Evolutionary conservation across 1,140 invertebrate species (phyloP).

Genomic region (Anastatus disparis): DNA sequence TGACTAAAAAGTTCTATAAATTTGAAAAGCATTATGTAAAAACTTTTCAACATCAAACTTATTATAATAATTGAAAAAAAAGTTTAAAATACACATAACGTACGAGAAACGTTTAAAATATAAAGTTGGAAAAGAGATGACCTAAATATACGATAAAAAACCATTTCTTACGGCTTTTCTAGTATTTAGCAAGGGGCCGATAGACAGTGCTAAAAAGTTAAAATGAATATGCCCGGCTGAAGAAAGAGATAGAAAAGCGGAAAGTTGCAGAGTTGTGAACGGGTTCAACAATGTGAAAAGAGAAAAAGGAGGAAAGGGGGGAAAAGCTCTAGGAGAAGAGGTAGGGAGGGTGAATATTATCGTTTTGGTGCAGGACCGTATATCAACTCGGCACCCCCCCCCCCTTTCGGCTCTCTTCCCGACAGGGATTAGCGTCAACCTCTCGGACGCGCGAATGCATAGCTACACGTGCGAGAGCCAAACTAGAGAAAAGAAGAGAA

Average conservation of each 20-base stretch:
- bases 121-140: neutral
- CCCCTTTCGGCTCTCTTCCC: slow-evolving; percentile 53
- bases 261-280: slow-evolving; percentile 30
- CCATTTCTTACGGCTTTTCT: neutral
- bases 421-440: slow-evolving; percentile 64
- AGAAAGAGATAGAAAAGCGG: neutral
- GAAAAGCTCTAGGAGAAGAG: slow-evolving; percentile 18
- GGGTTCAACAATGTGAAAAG: too few relatives aligned
- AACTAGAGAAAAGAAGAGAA: too few relatives aligned
- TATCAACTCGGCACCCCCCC: slow-evolving; percentile 62
- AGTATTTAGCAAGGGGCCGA: slow-evolving; percentile 14
- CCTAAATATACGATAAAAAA: slow-evolving; percentile 11
- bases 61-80: too few relatives aligned
- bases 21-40: too few relatives aligned
- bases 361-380: slow-evolving; percentile 61
- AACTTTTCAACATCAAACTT: too few relatives aligned
- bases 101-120: neutral
- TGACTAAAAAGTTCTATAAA: too few relatives aligned
- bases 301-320: slow-evolving; percentile 31
- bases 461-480: slow-evolving; percentile 40
- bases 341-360: slow-evolving; percentile 63
- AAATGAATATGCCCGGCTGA: neutral
- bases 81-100: too few relatives aligned
- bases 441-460: slow-evolving; percentile 59
- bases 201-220: neutral